phyloP scores from a whole-genome alignment of 1,140 invertebrate species.

The Thalassaphorura encarpata region DNA sequence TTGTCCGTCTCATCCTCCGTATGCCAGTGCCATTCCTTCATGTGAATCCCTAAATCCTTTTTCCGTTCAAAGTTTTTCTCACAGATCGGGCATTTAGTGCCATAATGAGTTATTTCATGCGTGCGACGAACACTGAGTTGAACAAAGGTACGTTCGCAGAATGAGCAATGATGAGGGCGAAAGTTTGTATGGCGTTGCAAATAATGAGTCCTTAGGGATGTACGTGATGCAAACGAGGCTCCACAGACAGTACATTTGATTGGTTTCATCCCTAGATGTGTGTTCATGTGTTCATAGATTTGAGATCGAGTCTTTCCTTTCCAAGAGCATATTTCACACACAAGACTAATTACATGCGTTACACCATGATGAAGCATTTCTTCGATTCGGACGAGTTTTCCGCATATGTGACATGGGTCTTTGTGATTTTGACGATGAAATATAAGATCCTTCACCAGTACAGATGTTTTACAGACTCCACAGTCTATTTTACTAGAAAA shows the following conservation, averaged over 20 bases:
- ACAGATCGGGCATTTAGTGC: neutral
- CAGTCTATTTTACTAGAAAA: neutral
- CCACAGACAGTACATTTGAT: neutral
- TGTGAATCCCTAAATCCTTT: neutral
- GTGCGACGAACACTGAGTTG: neutral
- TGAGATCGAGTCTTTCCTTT: neutral
- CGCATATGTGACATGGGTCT: neutral
- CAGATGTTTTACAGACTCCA: neutral
- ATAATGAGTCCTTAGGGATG: neutral
- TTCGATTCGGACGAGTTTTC: neutral
- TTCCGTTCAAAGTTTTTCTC: neutral
- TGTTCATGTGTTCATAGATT: neutral
- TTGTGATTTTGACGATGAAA: neutral
- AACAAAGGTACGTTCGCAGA: neutral
- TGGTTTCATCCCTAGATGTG: neutral
- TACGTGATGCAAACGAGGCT: neutral
- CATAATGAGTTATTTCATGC: neutral
- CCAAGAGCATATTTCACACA: neutral
- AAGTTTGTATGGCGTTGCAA: neutral
- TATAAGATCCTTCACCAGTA: neutral
- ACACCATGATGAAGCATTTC: neutral
- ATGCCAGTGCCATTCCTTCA: no score
- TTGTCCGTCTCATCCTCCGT: no score
- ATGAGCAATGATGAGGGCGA: neutral
- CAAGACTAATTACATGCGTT: neutral